Percentiles rank a stretch among this genome's conserved stretches.
Conservation (phyloP, 2,113 vertebrate species). For the Oxyruncus cristatus region DNA sequence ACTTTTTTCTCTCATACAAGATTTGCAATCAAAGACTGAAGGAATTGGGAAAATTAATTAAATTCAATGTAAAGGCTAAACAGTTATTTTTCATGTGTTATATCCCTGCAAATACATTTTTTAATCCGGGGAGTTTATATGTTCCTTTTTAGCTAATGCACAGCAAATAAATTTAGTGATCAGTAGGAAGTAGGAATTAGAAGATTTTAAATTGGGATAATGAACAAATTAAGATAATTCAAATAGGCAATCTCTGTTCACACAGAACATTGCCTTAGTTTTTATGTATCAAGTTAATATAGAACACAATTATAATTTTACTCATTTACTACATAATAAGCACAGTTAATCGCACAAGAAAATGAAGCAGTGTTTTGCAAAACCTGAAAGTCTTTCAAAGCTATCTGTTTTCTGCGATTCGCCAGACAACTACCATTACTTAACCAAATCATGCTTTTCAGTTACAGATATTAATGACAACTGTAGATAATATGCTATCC, state of each 20-base stretch:
- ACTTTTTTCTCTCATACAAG: background rate
- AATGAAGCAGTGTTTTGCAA: background rate
- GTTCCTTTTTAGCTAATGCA: background rate
- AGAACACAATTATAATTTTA: background rate
- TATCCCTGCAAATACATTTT: background rate
- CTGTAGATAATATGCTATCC: background rate
- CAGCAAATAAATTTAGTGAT: background rate
- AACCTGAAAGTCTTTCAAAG: background rate
- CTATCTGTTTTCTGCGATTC: background rate
- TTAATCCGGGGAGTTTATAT: background rate
- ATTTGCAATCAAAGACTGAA: background rate
- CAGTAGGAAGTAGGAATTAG: background rate
- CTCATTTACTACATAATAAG: background rate
- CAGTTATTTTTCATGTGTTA: background rate
- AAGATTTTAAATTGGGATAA: background rate
- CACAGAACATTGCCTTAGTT: background rate
- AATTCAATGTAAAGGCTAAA: background rate
- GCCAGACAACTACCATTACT: background rate
- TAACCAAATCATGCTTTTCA: background rate
- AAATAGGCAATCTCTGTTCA: background rate
- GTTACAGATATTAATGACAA: background rate
- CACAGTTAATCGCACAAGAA: background rate
- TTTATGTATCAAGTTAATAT: background rate
- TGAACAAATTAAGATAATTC: background rate
- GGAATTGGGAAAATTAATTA: background rate